Evolutionary conservation across 2,113 vertebrate genomes (phyloP).

Genomic region (Leptobrachium ailaonicum): DNA sequence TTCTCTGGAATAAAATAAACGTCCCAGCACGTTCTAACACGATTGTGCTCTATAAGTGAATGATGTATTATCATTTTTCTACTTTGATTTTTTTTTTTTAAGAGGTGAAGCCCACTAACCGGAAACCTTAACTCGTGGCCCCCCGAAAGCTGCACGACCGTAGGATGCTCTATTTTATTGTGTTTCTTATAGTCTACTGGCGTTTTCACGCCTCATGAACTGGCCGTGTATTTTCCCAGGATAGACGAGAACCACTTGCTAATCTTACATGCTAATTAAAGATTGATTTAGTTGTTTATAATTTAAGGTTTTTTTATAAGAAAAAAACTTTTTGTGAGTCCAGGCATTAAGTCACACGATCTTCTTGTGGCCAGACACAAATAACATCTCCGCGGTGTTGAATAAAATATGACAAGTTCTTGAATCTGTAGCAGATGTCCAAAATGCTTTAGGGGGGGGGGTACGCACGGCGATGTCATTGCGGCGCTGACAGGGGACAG

Average conservation of each 20-base stretch:
- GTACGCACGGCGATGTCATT: constrained; percentile 39
- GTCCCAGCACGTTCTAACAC: too few species aligned
- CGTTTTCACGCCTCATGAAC: background rate
- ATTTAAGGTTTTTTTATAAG: background rate
- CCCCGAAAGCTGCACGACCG: too few species aligned
- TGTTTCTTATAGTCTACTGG: background rate
- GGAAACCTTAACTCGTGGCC: too few species aligned
- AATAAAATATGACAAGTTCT: constrained; percentile 54
- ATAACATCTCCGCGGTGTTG: constrained; percentile 28
- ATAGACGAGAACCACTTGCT: background rate
- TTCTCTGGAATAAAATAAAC: too few species aligned
- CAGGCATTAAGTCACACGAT: background rate
- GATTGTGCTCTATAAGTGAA: too few species aligned
- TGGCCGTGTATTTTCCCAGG: background rate
- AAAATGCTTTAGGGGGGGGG: constrained; percentile 13
- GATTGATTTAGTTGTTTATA: too few species aligned
- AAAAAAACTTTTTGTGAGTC: background rate
- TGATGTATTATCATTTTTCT: too few species aligned
- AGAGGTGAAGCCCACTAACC: too few species aligned
- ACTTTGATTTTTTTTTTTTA: too few species aligned
- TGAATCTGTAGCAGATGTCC: constrained; percentile 47
- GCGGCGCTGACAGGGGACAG: constrained; percentile 50
- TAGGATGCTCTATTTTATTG: too few species aligned
- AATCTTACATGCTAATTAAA: background rate
- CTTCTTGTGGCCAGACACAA: constrained; percentile 10